These are phyloP conservation scores for Holacanthus passer DNA, from an alignment of 2,113 vertebrate species.

Conservation along the genomic window DNA sequence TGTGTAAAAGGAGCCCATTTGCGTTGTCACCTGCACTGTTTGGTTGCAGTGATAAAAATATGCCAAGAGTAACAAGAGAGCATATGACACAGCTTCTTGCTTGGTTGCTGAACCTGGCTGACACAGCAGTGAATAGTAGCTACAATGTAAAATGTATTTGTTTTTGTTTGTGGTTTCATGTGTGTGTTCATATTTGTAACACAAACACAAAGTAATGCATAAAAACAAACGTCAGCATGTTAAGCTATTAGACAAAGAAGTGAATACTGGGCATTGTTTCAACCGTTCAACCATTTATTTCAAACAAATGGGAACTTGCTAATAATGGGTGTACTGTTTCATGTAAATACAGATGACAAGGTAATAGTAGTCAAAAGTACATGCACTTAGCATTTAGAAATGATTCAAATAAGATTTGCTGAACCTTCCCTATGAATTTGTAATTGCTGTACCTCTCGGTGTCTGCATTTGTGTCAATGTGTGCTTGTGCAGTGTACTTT, in stretches of 20 bases:
- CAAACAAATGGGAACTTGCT: conserved; percentile 1
- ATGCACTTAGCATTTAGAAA: not conserved
- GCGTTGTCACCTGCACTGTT: not conserved
- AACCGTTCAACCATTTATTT: conserved; percentile 28
- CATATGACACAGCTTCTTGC: not conserved
- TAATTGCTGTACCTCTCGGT: no score
- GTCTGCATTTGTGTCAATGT: not conserved
- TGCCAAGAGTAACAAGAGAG: not conserved
- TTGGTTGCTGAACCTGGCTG: not conserved
- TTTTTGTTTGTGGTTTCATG: not conserved
- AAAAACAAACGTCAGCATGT: not conserved
- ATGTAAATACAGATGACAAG: not conserved
- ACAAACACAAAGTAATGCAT: conserved; percentile 5
- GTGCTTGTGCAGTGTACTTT: not conserved
- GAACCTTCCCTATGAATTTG: not conserved
- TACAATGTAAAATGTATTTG: no score
- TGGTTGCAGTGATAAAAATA: not conserved
- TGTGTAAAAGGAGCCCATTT: not conserved
- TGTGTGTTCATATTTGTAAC: conserved; percentile 1
- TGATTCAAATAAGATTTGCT: not conserved
- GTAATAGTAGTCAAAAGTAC: conserved; percentile 1
- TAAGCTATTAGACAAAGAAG: conserved; percentile 2
- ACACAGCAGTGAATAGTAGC: not conserved
- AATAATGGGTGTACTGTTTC: not conserved
- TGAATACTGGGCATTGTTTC: conserved; percentile 6